Percentiles rank a stretch among this genome's conserved stretches.
These are phyloP conservation scores for Myanophis thanlyinensis DNA, from an alignment of 2,113 vertebrate species.

Conservation along the genomic window DNA sequence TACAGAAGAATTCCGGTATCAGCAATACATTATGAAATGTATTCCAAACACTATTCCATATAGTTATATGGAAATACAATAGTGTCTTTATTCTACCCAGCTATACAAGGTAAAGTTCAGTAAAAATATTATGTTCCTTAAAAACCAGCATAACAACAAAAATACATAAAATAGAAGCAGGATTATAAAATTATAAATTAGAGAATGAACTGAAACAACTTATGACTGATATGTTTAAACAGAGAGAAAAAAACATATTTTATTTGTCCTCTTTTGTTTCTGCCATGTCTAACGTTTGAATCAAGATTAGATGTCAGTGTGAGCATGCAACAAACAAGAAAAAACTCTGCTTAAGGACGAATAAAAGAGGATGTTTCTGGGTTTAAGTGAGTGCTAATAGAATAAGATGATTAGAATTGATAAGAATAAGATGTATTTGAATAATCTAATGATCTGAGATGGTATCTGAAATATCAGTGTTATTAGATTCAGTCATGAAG, in stretches of 20 bases:
- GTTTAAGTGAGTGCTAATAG: not conserved
- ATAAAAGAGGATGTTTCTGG: not conserved
- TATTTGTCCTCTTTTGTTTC: not conserved
- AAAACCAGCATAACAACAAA: not conserved
- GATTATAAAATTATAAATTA: not conserved
- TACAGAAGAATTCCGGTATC: not conserved
- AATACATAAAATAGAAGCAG: not conserved
- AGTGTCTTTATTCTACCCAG: not conserved
- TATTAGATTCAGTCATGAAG: too few species aligned
- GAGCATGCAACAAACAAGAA: not conserved
- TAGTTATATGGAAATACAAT: not conserved
- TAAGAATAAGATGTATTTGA: not conserved
- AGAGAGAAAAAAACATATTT: not conserved
- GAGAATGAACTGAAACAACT: not conserved
- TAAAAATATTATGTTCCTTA: not conserved
- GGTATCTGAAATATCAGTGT: not conserved
- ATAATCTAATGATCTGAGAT: not conserved
- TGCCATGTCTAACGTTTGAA: not conserved
- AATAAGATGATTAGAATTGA: too few species aligned
- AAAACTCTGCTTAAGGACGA: not conserved
- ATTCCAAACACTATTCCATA: not conserved
- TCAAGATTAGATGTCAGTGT: not conserved
- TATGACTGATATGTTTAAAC: too few species aligned
- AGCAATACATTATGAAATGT: not conserved
- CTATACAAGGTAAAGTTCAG: not conserved